Evolutionary conservation across 2,797 vertebrate genomes (phyloP).

Genomic region (Peromyscus aztecus): DNA sequence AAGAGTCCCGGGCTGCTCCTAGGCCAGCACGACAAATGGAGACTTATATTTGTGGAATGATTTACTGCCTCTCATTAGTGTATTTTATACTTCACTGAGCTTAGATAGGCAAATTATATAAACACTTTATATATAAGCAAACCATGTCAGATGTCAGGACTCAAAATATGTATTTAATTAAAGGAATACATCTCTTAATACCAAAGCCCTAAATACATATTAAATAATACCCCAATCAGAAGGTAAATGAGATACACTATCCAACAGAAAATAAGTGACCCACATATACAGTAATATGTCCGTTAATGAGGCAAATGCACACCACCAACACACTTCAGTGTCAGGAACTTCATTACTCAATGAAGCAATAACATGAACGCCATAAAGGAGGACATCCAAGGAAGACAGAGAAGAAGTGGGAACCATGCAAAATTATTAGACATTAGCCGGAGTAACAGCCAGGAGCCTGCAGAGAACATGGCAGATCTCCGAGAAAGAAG

Average conservation of each 20-base stretch:
- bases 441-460: slow-evolving; percentile 26
- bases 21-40: slow-evolving; percentile 57
- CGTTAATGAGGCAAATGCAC: slow-evolving; percentile 43
- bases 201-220: slow-evolving; percentile 82
- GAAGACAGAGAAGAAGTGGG: slow-evolving; percentile 32
- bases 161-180: slow-evolving; percentile 86
- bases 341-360: neutral
- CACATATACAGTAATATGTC: slow-evolving; percentile 49
- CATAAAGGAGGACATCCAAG: neutral
- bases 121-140: slow-evolving; percentile 79
- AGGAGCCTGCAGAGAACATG: neutral
- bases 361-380: neutral
- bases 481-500: neutral
- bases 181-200: slow-evolving; percentile 83
- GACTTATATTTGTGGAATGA: slow-evolving; percentile 58
- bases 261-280: slow-evolving; percentile 67
- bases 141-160: slow-evolving; percentile 79
- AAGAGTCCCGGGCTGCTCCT: slow-evolving; percentile 39
- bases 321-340: neutral
- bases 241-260: slow-evolving; percentile 77
- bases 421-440: neutral
- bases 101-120: slow-evolving; percentile 80
- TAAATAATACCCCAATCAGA: slow-evolving; percentile 73
- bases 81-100: slow-evolving; percentile 75
- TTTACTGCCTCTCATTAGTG: slow-evolving; percentile 78